Evolutionary conservation across 2,797 vertebrate species (phyloP).

Genomic region (Enteromius viviparus): DNA sequence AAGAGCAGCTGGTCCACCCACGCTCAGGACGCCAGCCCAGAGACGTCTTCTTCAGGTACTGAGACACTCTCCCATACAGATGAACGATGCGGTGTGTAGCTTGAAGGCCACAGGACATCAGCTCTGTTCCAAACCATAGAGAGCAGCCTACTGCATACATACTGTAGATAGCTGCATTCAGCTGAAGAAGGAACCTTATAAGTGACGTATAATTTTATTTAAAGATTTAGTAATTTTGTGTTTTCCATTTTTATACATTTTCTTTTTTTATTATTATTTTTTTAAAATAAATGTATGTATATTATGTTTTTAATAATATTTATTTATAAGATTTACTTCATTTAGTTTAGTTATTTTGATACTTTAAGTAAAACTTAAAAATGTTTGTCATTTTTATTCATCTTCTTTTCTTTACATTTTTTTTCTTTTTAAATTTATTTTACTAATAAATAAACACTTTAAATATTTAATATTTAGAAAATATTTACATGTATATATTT

Average conservation of each 20-base stretch:
- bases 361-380: no score
- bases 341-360: neutral
- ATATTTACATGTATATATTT: no score
- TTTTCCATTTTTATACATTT: neutral
- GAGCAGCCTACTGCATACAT: neutral
- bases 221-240: neutral
- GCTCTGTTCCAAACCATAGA: neutral
- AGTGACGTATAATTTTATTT: neutral
- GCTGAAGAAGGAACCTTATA: neutral
- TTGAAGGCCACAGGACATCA: neutral
- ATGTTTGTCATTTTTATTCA: no score
- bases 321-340: neutral
- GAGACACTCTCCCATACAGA: neutral
- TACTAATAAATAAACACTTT: no score
- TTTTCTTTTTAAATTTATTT: no score
- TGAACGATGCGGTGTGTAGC: neutral
- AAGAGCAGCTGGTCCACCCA: constrained; percentile 88
- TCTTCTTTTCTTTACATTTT: no score
- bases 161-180: neutral
- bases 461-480: no score
- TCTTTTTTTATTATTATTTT: neutral
- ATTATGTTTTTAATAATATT: neutral
- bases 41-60: constrained; percentile 91
- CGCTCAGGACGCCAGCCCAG: constrained; percentile 77
- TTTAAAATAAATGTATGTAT: no score